phyloP scores from a whole-genome alignment of 1,140 invertebrate genomes.

The Charaxes varanes region DNA sequence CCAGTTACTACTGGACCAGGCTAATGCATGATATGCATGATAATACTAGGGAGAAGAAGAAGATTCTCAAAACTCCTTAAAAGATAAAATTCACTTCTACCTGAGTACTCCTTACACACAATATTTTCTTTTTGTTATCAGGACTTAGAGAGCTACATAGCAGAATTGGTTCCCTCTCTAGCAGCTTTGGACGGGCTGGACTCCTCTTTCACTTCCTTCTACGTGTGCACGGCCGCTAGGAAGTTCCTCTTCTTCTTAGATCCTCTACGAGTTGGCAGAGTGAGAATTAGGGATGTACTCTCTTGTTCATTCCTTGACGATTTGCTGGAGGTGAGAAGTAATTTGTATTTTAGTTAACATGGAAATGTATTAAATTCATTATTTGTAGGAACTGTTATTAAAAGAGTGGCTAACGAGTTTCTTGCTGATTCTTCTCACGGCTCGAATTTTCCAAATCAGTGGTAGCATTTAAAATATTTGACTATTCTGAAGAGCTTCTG shows the following conservation, averaged over 20 bases:
- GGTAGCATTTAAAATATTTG: too few relatives aligned
- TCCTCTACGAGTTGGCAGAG: constrained; percentile 88
- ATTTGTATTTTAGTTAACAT: background rate
- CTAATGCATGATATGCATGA: too few relatives aligned
- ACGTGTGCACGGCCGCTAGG: constrained; percentile 94
- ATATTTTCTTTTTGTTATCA: constrained; percentile 50
- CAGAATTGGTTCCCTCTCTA: constrained; percentile 93
- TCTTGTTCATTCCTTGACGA: constrained; percentile 95
- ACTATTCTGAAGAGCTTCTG: too few relatives aligned
- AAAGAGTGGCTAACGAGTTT: too few relatives aligned
- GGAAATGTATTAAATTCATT: too few relatives aligned
- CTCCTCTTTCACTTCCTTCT: constrained; percentile 96
- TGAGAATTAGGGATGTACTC: constrained; percentile 93
- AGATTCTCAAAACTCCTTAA: too few relatives aligned
- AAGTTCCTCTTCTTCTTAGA: constrained; percentile 98
- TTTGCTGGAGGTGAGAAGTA: constrained; percentile 82
- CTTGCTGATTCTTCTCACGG: too few relatives aligned
- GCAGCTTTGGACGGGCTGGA: constrained; percentile 92
- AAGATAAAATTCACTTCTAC: constrained; percentile 65
- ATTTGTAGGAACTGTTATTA: too few relatives aligned
- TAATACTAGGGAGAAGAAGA: too few relatives aligned
- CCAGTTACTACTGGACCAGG: too few relatives aligned
- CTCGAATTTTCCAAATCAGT: too few relatives aligned
- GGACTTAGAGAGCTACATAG: constrained; percentile 97
- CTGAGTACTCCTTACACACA: background rate